phyloP scores from a whole-genome alignment of 2,113 vertebrate genomes.

The Rhabdomys dilectus region DNA sequence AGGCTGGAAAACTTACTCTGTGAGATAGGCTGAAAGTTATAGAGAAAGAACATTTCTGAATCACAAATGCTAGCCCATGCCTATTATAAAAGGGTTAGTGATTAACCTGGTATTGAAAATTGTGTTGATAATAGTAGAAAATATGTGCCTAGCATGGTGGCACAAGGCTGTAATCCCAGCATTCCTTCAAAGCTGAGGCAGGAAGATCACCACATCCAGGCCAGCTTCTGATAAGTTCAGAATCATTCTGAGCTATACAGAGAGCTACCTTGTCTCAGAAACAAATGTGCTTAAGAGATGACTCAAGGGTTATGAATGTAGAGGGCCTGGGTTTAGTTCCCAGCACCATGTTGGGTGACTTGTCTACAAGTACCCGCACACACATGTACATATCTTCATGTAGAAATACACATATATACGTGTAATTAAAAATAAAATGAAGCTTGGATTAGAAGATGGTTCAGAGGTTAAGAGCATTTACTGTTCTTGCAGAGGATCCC shows the following conservation, averaged over 20 bases:
- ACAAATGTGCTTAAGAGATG: neutral
- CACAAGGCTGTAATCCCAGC: neutral
- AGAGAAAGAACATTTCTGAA: slow-evolving; percentile 18
- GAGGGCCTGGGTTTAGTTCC: neutral
- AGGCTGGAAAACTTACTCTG: slow-evolving; percentile 3
- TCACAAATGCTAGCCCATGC: slow-evolving; percentile 1
- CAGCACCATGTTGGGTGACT: neutral
- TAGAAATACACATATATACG: neutral
- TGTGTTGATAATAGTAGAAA: neutral
- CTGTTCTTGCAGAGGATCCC: neutral
- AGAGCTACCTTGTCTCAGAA: neutral
- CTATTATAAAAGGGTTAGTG: neutral
- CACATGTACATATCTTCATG: neutral
- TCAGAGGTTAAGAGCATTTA: neutral
- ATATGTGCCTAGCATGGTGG: neutral
- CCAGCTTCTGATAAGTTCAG: neutral
- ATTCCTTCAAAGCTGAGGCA: neutral
- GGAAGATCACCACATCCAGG: neutral
- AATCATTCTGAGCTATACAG: neutral
- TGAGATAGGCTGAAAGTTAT: slow-evolving; percentile 44
- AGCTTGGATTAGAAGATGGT: neutral
- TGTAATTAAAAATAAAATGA: neutral
- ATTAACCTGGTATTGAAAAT: slow-evolving; percentile 36
- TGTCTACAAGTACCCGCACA: neutral
- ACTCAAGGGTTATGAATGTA: neutral